phyloP scores from a whole-genome alignment of 2,797 vertebrate species.

The Limosa lapponica region DNA sequence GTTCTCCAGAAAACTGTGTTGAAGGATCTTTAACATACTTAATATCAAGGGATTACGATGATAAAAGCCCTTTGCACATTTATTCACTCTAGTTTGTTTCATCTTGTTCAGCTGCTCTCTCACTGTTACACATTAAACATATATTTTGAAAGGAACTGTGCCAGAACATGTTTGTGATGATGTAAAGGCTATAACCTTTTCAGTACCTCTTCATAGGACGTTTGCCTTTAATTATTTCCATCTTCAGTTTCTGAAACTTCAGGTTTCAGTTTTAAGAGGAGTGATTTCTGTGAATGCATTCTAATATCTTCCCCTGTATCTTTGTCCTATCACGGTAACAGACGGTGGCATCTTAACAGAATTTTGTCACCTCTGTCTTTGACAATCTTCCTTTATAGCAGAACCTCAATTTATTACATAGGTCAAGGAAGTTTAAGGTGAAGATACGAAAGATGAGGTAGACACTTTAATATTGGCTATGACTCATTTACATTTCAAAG shows the following conservation, averaged over 20 bases:
- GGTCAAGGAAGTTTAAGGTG: not conserved
- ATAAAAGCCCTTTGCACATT: constrained; percentile 19
- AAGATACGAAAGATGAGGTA: not conserved
- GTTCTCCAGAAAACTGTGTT: not conserved
- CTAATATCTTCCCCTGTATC: not conserved
- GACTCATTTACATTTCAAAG: not conserved
- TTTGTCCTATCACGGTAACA: not conserved
- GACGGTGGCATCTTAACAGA: not conserved
- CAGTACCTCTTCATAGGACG: not conserved
- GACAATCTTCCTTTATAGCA: not conserved
- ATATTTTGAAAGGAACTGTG: constrained; percentile 51
- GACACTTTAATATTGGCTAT: not conserved
- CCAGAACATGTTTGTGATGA: constrained; percentile 47
- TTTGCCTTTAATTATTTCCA: constrained; percentile 34
- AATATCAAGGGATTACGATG: constrained; percentile 1
- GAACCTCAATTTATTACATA: not conserved
- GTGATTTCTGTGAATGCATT: not conserved
- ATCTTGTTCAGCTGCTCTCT: constrained; percentile 43
- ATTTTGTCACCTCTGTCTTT: not conserved
- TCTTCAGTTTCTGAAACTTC: not conserved
- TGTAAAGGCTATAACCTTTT: constrained; percentile 40
- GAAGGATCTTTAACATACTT: constrained; percentile 13
- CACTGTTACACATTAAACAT: constrained; percentile 39
- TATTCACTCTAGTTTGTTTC: constrained; percentile 33
- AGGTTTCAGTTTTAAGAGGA: not conserved